Conservation (phyloP, 2,113 vertebrate genomes). For the Passerina amoena region DNA sequence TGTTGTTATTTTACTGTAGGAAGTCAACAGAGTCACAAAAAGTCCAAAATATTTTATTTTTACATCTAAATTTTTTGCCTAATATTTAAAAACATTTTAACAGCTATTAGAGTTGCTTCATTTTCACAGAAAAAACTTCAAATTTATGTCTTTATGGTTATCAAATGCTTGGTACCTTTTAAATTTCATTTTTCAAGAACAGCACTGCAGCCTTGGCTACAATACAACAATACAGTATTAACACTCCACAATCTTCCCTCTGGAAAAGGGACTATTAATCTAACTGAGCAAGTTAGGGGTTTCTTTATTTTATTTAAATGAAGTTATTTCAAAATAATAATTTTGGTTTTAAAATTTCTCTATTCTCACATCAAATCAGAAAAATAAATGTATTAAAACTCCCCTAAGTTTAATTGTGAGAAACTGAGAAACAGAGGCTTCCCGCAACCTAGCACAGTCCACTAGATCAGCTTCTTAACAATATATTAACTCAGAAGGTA, state of each 20-base stretch:
- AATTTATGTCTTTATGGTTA: neutral
- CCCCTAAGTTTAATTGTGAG: neutral
- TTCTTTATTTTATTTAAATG: neutral
- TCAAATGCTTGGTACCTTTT: neutral
- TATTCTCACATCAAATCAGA: neutral
- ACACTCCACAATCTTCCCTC: neutral
- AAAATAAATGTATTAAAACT: neutral
- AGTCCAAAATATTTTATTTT: neutral
- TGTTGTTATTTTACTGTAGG: neutral
- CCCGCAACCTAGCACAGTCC: neutral
- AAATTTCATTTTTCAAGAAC: neutral
- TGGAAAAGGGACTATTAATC: neutral
- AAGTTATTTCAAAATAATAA: neutral
- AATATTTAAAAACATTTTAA: neutral
- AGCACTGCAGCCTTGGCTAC: neutral
- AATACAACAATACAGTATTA: neutral
- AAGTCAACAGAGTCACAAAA: neutral
- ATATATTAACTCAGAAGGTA: neutral
- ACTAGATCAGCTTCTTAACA: neutral
- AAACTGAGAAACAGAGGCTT: neutral
- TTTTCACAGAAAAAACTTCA: neutral
- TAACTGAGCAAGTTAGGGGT: neutral
- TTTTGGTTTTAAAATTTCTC: neutral
- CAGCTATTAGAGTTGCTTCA: neutral
- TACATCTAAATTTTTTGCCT: neutral